Evolutionary conservation across 2,797 vertebrate genomes (phyloP), one percentile per base, ranked within the genome.

Genomic region (Lithobates sylvaticus): DNA sequence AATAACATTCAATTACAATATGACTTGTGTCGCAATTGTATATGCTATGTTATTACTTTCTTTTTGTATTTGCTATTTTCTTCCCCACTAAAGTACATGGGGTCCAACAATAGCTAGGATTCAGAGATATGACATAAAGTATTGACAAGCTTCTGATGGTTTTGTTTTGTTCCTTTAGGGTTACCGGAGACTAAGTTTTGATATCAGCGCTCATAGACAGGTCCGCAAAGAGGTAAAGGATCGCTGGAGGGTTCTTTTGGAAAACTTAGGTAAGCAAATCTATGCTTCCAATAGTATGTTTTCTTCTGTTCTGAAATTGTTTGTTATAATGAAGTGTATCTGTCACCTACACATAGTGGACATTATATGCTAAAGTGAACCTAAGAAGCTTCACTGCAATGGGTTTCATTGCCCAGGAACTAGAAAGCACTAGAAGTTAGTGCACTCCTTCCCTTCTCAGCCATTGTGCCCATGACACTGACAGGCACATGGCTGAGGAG

Each of bases 171-270:
- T 10, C 75, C 26, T 50, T 26, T 72, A 87, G 85, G 95, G 94
- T 2, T 95, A 95, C 88, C 93, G 95, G 5, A 92, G 95, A 23
- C 87, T 96, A 84, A 96, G 96, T 67, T 92, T 96, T 23, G 95
- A 95, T 91, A 96, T 97, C 1, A 93, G 95, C 77, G 94, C 95
- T 87, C 94, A 95, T 91, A 94, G 95, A 88, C 95, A 96, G 23
- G 93, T 95, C 3, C 93, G 95, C 15, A 90, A 93, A 83, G 95
- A 96, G 72, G 94, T 96, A 88, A 84, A 95, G 83, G 96, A 95
- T 74, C 95, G 95, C 77, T 96, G 96, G 96, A 94, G 92, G 89
- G 92, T 93, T 0, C 89, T 96, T 84, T 88, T 97, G 88, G 96
- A 96, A 89, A 95, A 95, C 85, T 88, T 97, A n/a, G 95, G 96